These are phyloP conservation scores for Connochaetes taurinus DNA, from an alignment of 2,113 vertebrate species.

Conservation along the genomic window DNA sequence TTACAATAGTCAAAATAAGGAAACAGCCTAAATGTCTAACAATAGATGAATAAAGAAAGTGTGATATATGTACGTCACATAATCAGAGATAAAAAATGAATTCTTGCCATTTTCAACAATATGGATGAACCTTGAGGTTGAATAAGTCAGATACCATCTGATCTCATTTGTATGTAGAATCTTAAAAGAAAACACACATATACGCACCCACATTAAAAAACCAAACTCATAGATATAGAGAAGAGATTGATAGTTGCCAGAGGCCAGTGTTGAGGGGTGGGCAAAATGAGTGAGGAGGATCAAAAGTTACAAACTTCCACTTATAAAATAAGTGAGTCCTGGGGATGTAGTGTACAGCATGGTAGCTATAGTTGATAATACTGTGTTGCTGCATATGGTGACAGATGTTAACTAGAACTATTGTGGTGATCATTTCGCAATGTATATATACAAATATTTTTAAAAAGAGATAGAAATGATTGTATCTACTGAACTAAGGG, in stretches of 20 bases:
- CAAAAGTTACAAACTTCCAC: not conserved
- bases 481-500: not conserved
- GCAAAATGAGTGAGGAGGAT: not conserved
- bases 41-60: not conserved
- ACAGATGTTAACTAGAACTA: not conserved
- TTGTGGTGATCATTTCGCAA: not conserved
- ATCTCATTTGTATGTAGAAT: not conserved
- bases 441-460: not conserved
- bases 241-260: not conserved
- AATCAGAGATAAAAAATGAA: not conserved
- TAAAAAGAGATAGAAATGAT: not conserved
- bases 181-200: not conserved
- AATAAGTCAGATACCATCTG: not conserved
- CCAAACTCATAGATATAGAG: not conserved
- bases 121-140: not conserved
- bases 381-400: not conserved
- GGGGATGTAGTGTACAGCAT: not conserved
- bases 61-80: not conserved
- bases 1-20: not conserved
- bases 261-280: not conserved
- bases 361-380: not conserved
- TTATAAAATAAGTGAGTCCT: not conserved
- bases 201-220: too few species aligned
- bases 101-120: not conserved
- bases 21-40: not conserved